Conservation (phyloP, 2,113 vertebrate genomes). For the Nothoprocta perdicaria region DNA sequence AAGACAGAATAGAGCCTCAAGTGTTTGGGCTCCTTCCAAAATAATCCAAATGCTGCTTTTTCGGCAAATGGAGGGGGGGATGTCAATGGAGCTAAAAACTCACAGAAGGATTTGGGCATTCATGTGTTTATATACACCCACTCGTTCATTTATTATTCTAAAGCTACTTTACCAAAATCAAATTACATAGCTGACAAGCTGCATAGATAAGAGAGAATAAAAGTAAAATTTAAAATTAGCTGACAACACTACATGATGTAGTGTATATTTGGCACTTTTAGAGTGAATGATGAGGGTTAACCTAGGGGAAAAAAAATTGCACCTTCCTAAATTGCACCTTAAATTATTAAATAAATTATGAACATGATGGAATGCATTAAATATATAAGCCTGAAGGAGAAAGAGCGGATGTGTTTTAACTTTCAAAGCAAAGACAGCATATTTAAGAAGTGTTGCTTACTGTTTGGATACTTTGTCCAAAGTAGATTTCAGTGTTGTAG, state of each 20-base stretch:
- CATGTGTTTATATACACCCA: conserved; percentile 73
- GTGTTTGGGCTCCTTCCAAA: conserved; percentile 73
- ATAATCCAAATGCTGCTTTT: conserved; percentile 72
- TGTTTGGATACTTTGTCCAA: conserved; percentile 84
- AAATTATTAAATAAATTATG: conserved; percentile 70
- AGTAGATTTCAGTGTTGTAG: conserved; percentile 81
- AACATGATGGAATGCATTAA: conserved; percentile 57
- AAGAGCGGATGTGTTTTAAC: conserved; percentile 20
- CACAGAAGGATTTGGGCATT: conserved; percentile 71
- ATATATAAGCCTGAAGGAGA: conserved; percentile 54
- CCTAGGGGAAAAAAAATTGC: background rate
- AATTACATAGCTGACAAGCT: conserved; percentile 75
- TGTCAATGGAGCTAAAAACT: conserved; percentile 74
- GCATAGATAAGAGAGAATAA: conserved; percentile 71
- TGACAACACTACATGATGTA: conserved; percentile 59
- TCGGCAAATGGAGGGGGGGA: conserved; percentile 61
- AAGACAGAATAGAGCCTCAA: conserved; percentile 75
- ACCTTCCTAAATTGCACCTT: conserved; percentile 61
- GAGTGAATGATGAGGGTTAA: conserved; percentile 48
- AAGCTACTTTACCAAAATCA: conserved; percentile 74
- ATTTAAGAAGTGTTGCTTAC: conserved; percentile 78
- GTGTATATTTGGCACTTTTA: conserved; percentile 40
- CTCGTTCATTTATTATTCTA: conserved; percentile 74
- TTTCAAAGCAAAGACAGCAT: conserved; percentile 53
- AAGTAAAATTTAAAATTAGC: conserved; percentile 67